Conservation (phyloP, 2,113 vertebrate genomes). For the Entomyzon cyanotis region DNA sequence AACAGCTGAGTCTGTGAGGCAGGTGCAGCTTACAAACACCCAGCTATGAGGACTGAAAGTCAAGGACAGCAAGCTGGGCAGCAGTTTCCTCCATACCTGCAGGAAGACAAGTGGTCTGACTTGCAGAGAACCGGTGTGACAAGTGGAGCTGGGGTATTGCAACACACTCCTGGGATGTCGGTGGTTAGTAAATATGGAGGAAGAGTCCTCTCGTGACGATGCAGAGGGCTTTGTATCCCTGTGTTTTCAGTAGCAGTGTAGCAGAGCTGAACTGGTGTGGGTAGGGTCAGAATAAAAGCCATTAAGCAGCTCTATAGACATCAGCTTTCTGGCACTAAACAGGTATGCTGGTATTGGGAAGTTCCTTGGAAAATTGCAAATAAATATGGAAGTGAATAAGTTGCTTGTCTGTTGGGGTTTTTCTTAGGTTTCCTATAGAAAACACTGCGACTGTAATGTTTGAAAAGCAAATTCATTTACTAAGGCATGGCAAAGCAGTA, state of each 20-base stretch:
- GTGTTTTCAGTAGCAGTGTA: background rate
- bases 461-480: background rate
- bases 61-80: too few relatives aligned
- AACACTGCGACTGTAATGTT: background rate
- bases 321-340: background rate
- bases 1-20: background rate
- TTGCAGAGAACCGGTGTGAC: background rate
- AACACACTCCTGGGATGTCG: background rate
- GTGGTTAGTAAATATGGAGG: background rate
- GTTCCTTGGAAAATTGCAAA: background rate
- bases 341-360: background rate
- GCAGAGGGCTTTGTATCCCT: background rate
- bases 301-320: background rate
- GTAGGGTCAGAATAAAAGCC: background rate
- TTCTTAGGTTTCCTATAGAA: background rate
- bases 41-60: background rate
- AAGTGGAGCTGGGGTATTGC: background rate
- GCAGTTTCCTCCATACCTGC: background rate
- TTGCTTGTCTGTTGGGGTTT: background rate
- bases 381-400: background rate
- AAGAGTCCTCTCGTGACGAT: background rate
- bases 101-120: background rate
- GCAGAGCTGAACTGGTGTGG: background rate
- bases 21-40: background rate
- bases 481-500: background rate